These are phyloP conservation scores for Sabatieria punctata DNA, from an alignment of 2,888 invertebrate species.

Conservation along the genomic window DNA sequence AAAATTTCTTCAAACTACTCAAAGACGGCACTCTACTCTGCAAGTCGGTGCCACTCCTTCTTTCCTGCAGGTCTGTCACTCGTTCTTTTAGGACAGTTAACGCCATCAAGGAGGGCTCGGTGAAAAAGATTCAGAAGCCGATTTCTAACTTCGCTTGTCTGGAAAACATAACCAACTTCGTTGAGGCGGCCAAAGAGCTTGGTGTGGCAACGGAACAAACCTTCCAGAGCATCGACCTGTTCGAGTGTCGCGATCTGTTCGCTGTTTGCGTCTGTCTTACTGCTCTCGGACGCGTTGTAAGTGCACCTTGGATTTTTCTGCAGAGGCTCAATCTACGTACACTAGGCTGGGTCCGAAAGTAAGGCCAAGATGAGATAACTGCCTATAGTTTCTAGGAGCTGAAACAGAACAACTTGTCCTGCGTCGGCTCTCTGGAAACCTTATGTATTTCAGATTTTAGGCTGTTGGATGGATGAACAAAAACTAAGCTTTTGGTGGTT, in stretches of 20 bases:
- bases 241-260: conserved; percentile 87
- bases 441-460: no score
- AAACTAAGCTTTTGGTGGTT: no score
- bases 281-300: conserved; percentile 70
- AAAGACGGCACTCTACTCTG: conserved; percentile 79
- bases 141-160: conserved; percentile 91
- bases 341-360: no score
- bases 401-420: no score
- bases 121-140: conserved; percentile 78
- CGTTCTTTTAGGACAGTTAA: conserved; percentile 53
- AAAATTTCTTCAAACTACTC: conserved; percentile 71
- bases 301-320: no score
- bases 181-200: conserved; percentile 60
- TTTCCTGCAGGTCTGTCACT: not conserved
- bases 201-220: conserved; percentile 75
- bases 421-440: no score
- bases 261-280: conserved; percentile 85
- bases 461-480: no score
- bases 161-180: conserved; percentile 92
- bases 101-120: conserved; percentile 59
- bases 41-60: conserved; percentile 46
- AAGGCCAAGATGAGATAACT: no score
- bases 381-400: no score
- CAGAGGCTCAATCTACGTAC: no score
- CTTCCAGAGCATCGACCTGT: conserved; percentile 91